Conservation (phyloP, 2,113 vertebrate species). For the Erinaceus europaeus region DNA sequence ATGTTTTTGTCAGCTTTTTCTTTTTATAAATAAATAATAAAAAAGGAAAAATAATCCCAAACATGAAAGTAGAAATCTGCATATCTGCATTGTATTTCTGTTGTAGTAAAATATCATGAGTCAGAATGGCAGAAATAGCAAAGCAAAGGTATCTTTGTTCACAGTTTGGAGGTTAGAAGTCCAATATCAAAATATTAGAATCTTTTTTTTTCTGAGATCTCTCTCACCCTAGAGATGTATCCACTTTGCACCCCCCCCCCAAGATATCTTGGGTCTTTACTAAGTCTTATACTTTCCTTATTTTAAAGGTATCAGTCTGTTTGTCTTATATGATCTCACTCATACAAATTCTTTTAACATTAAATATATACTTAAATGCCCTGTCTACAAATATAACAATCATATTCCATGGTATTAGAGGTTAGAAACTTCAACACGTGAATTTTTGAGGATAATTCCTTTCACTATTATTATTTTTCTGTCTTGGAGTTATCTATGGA, state of each 20-base stretch:
- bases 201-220: neutral
- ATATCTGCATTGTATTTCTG: neutral
- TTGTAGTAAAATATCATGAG: neutral
- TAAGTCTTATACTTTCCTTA: neutral
- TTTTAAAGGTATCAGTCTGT: neutral
- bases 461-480: too few relatives aligned
- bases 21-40: too few relatives aligned
- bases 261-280: neutral
- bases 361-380: neutral
- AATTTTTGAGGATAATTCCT: too few relatives aligned
- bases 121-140: neutral
- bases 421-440: too few relatives aligned
- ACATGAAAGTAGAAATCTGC: neutral
- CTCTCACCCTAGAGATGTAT: too few relatives aligned
- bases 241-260: too few relatives aligned
- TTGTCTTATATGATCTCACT: neutral
- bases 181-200: neutral
- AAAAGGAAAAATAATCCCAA: too few relatives aligned
- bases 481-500: too few relatives aligned
- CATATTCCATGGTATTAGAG: neutral
- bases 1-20: too few relatives aligned
- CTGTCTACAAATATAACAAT: neutral
- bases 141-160: neutral
- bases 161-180: neutral
- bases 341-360: neutral